phyloP scores from a whole-genome alignment of 2,888 invertebrate genomes.

The Altica lythri region DNA sequence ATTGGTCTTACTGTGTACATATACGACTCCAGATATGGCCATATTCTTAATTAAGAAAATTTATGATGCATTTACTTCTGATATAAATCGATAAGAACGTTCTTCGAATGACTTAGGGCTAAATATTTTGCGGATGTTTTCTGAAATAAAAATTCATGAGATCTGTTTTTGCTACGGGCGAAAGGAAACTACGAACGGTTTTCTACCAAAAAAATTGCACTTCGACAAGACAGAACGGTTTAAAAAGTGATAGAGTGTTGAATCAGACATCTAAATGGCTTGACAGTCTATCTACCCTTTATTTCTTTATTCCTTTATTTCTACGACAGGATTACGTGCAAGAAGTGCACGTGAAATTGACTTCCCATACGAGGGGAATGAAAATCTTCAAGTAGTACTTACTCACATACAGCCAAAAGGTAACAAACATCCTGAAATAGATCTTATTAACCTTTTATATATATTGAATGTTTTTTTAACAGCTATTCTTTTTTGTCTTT shows the following conservation, averaged over 20 bases:
- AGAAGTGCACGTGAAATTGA: not conserved
- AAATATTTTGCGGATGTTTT: slow-evolving; percentile 33
- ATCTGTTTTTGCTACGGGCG: slow-evolving; percentile 18
- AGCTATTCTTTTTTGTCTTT: no score
- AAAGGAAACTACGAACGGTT: slow-evolving; percentile 6
- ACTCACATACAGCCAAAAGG: no score
- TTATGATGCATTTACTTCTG: slow-evolving; percentile 38
- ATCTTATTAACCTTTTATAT: no score
- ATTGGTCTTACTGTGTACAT: slow-evolving; percentile 37
- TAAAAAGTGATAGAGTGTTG: slow-evolving; percentile 2
- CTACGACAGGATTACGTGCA: not conserved
- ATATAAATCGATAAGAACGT: slow-evolving; percentile 38
- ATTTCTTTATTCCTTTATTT: slow-evolving; percentile 1
- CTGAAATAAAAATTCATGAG: slow-evolving; percentile 32
- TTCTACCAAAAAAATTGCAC: slow-evolving; percentile 10
- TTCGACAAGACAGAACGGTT: slow-evolving; percentile 12
- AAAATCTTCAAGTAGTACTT: no score
- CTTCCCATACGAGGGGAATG: not conserved
- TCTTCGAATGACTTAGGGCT: slow-evolving; percentile 33
- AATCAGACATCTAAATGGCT: slow-evolving; percentile 15
- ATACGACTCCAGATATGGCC: slow-evolving; percentile 39
- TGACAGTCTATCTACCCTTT: slow-evolving; percentile 10
- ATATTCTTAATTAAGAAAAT: slow-evolving; percentile 42
- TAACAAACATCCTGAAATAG: no score
- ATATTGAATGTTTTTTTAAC: no score